Conservation (phyloP, 2,113 vertebrate species). For the Pygathrix nemaeus region DNA sequence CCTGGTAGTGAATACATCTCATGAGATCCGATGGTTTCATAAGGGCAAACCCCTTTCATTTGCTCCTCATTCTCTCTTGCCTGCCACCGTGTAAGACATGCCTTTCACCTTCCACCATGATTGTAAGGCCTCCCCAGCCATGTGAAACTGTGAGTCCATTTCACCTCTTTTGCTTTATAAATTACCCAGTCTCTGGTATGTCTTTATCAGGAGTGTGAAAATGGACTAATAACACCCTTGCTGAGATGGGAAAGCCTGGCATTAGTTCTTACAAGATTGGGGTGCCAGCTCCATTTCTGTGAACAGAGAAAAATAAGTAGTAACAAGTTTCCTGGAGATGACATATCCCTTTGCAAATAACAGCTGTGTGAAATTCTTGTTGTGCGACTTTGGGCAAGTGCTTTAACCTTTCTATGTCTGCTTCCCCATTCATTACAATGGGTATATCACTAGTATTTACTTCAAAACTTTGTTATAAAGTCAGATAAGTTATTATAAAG, state of each 20-base stretch:
- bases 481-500: neutral
- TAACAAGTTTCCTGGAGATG: neutral
- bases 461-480: neutral
- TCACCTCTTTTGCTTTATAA: no score
- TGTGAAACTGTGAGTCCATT: no score
- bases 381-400: neutral
- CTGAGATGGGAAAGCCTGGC: neutral
- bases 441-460: neutral
- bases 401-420: neutral
- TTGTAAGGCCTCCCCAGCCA: no score
- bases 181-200: no score
- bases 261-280: neutral
- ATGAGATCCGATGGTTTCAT: no score
- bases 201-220: no score
- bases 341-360: neutral
- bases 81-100: no score
- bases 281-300: neutral
- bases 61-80: no score
- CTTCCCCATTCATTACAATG: neutral
- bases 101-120: no score
- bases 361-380: neutral
- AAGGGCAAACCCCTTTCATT: no score
- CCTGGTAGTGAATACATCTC: no score
- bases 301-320: neutral
- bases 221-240: neutral